These are phyloP conservation scores for Holothuria glaberrima DNA, from an alignment of 35 echinoderm and acorn worm genomes.

Conservation along the genomic window DNA sequence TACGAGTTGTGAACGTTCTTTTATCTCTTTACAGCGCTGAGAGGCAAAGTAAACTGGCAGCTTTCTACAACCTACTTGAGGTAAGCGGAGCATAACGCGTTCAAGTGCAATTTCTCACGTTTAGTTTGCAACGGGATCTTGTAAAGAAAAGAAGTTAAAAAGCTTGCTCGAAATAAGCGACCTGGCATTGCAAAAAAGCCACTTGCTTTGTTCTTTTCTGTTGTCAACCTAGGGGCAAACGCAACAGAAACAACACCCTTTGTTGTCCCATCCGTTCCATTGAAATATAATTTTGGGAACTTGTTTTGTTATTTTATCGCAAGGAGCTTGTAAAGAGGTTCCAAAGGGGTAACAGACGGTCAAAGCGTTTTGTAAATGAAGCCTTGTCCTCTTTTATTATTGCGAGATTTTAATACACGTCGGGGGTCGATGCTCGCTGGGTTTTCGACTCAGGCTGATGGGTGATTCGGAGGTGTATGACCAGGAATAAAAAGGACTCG, in stretches of 20 bases:
- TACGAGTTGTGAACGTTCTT: constrained; percentile 23
- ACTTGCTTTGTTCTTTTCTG: constrained; percentile 17
- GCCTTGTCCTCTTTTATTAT: constrained; percentile 14
- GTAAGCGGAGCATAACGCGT: constrained; percentile 42
- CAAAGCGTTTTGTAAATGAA: constrained; percentile 26
- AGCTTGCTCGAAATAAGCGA: constrained; percentile 21
- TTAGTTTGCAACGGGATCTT: constrained; percentile 39
- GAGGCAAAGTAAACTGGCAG: constrained; percentile 41
- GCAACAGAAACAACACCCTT: constrained; percentile 53
- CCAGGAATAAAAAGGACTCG: no score
- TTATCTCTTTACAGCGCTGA: constrained; percentile 34
- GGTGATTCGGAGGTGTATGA: constrained; percentile 15
- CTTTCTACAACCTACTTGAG: constrained; percentile 41
- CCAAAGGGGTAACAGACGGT: constrained; percentile 39
- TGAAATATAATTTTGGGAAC: constrained; percentile 45
- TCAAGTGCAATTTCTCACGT: constrained; percentile 52
- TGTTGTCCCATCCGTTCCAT: constrained; percentile 42
- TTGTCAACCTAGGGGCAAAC: constrained; percentile 41
- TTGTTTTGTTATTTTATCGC: constrained; percentile 56
- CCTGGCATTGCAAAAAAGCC: constrained; percentile 41
- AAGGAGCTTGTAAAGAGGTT: constrained; percentile 46
- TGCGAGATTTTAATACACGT: constrained; percentile 18
- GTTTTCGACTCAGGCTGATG: constrained; percentile 16
- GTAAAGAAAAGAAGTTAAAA: constrained; percentile 18
- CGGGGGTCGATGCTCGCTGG: constrained; percentile 44